Base-by-base conservation (phyloP, 2,888 invertebrate genomes). In the Tetranychus truncatus region DNA sequence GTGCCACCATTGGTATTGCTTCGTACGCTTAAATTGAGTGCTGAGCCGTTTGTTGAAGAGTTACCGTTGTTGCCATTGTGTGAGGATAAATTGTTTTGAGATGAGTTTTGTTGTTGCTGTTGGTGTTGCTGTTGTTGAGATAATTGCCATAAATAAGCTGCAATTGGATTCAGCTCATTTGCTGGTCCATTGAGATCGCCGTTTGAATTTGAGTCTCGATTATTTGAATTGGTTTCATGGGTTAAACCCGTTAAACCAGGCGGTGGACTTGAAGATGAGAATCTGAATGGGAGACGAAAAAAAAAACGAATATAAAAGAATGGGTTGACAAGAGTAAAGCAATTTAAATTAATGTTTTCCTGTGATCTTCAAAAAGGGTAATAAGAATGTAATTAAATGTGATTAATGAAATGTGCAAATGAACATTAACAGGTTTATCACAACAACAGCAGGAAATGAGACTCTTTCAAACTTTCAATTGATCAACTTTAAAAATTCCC, bases 101-200 rank as follows among this genome's bases (percentile, higher is more conserved):
- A 76, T 45, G 55, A 74, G 74, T 46, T 76, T 24, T 76, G 76
- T 24, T 75, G 75, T 66, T 76, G 75, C 20, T 76, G 74, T 75
- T 75, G 75, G 46, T 55, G 55, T 21, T 76, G 76, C 45, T 77
- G 76, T 72, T 76, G 76, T 44, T 77, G 77, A 20, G 77, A 77
- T 55, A 77, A 73, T 45, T 76, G 74, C 77, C 76, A 76, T 73
- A 77, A 69, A 74, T 77, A 77, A 66, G 77, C 77, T 20, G 77
- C 77, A 5, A 75, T 77, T 15, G 77, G 77, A 71, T 77, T 77
- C 18, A 76, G n/a, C 21, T 24, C 20, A 66, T 66, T 34, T 34
- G 34, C 66, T 20, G 66, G 20, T 69, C 69, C 69, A 11, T 20
- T 11, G 18, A 69, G 21, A 69, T 69, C 69, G 20, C 69, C 69